Evolutionary conservation across 2,888 invertebrate species (phyloP), one percentile per base, ranked within the genome.

Genomic region (Agrotis exclamationis): DNA sequence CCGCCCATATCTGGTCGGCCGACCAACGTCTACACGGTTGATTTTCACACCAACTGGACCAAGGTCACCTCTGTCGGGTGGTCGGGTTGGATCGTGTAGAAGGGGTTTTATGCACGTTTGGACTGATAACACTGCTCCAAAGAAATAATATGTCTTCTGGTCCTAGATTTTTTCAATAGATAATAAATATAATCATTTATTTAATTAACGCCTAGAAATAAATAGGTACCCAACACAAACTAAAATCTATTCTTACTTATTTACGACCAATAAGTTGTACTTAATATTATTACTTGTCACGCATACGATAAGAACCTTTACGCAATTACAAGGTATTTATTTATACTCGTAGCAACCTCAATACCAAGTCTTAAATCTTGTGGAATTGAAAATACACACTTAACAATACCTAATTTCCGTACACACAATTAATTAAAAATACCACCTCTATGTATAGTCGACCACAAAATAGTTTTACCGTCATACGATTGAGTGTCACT

Each of bases 341-440:
- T 56, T 7, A 56, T 56, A 56, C 33, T 63, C 28, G 54, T 39
- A 67, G 44, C 33, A 24, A 53, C 53, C 45, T 54, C 11, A 80
- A 33, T 7, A 60, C 59, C 72, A 78, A 82, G 64, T 57, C n/a
- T 50, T n/a, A n/a, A 59, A 79, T 44, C 57, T 20, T 58, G 63
- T 14, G 51, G 59, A 54, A 76, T 80, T 74, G 68, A 54, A 53
- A 73, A 56, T 64, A 74, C 50, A 58, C 76, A 68, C 56, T 66
- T 63, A 18, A 83, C 68, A 79, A 83, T 74, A 63, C 65, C 7
- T 1, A 33, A 65, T 74, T 67, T 85, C 75, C 80, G 66, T 60
- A 60, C 58, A 59, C 24, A 56, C 28, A 51, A 64, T 79, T 78
- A 80, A 74, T 85, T 83, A 78, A 79, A 84, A 76, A n/a, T 48